Percentiles rank a stretch among this genome's conserved stretches.
Evolutionary conservation across 2,888 invertebrate species (phyloP).

Genomic region (Leucophenga maculata): DNA sequence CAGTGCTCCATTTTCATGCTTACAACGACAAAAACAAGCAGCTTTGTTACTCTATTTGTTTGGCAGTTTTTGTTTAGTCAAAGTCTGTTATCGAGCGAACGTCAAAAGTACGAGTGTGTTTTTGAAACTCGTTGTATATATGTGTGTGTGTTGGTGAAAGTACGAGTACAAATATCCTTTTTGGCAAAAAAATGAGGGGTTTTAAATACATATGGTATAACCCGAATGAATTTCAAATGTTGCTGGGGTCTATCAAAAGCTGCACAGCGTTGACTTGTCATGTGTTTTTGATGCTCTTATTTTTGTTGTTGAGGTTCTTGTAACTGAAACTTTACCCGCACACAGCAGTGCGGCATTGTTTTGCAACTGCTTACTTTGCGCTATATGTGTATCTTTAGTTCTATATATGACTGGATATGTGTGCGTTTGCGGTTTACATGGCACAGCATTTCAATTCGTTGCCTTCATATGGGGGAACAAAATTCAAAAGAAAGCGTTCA

Average conservation of each 20-base stretch:
- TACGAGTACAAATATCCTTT: no score
- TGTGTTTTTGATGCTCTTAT: background rate
- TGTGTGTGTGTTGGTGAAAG: no score
- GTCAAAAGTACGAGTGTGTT: background rate
- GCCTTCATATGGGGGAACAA: background rate
- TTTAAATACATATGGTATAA: no score
- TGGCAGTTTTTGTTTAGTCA: constrained; percentile 12
- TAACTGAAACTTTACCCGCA: constrained; percentile 11
- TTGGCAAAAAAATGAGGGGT: no score
- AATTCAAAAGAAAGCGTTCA: background rate
- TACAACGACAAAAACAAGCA: background rate
- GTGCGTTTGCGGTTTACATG: constrained; percentile 7
- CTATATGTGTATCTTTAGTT: background rate
- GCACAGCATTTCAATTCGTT: background rate
- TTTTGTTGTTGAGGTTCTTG: constrained; percentile 6
- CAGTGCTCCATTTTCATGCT: background rate
- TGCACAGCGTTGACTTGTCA: constrained; percentile 2
- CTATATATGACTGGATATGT: background rate
- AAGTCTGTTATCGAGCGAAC: constrained; percentile 2
- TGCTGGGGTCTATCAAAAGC: background rate
- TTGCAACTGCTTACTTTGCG: background rate
- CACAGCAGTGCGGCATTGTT: background rate
- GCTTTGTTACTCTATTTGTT: constrained; percentile 18
- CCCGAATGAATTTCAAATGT: no score
- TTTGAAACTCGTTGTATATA: no score